Conservation (phyloP, 2,113 vertebrate species). For the Climacteris rufus region DNA sequence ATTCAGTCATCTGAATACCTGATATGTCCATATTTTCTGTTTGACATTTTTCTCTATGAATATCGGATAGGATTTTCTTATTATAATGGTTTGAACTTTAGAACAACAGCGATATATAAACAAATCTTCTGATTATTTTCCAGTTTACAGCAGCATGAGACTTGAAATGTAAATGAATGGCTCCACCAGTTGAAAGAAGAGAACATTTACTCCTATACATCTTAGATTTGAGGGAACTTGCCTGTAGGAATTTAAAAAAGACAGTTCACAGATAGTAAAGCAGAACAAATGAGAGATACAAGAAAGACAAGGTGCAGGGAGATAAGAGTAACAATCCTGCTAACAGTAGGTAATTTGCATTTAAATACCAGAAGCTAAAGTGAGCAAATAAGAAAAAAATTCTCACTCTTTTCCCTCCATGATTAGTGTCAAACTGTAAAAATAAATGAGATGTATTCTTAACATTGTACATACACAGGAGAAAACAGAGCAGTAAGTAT, state of each 20-base stretch:
- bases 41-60: neutral
- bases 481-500: neutral
- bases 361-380: neutral
- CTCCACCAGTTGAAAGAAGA: neutral
- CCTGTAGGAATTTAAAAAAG: conserved; percentile 9
- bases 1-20: neutral
- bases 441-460: neutral
- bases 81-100: neutral
- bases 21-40: neutral
- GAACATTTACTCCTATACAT: neutral
- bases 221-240: neutral
- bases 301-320: conserved; percentile 4
- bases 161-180: neutral
- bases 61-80: neutral
- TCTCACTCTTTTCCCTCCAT: neutral
- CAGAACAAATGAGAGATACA: neutral
- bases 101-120: neutral
- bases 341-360: conserved; percentile 4
- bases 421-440: neutral
- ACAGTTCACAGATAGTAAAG: neutral
- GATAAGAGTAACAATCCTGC: conserved; percentile 1
- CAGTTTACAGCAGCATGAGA: neutral
- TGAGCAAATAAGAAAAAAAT: neutral
- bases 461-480: neutral
- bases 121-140: conserved; percentile 3